phyloP scores from a whole-genome alignment of 2,113 vertebrate genomes.

The Percopsis transmontana region DNA sequence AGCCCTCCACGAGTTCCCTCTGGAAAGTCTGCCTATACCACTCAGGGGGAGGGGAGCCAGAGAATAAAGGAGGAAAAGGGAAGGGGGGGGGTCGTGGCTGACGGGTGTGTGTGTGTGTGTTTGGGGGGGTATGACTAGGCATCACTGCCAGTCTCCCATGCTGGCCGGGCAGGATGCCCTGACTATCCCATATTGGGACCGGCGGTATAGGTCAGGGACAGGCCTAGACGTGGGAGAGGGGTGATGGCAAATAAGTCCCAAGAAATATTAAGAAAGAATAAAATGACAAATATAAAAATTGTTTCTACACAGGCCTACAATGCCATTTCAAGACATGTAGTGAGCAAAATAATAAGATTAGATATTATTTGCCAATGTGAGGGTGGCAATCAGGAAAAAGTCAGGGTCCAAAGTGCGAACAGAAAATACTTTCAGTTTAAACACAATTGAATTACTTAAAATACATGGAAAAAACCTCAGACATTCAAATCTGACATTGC shows the following conservation, averaged over 20 bases:
- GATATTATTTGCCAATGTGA: neutral
- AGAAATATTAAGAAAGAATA: slow-evolving; percentile 31
- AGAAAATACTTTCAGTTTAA: neutral
- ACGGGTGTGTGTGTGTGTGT: neutral
- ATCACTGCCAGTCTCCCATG: slow-evolving; percentile 42
- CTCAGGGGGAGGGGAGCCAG: slow-evolving; percentile 20
- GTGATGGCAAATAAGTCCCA: neutral
- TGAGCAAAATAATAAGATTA: too few relatives aligned
- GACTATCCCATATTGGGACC: slow-evolving; percentile 23
- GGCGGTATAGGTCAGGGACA: slow-evolving; percentile 32
- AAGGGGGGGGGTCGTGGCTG: neutral
- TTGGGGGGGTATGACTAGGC: slow-evolving; percentile 41
- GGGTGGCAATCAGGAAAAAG: neutral
- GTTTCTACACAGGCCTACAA: neutral
- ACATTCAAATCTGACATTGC: neutral
- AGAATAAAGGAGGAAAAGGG: neutral
- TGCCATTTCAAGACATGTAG: neutral
- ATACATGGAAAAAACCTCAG: neutral
- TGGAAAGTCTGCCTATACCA: slow-evolving; percentile 62
- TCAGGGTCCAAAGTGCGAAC: neutral
- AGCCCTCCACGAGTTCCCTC: slow-evolving; percentile 59
- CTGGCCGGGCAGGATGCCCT: slow-evolving; percentile 28
- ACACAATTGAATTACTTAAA: neutral
- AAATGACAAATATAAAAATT: neutral
- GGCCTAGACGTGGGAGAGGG: slow-evolving; percentile 3